Evolutionary conservation across 2,888 invertebrate genomes (phyloP), one percentile per base, ranked within the genome.

Genomic region (Lasioglossum malachurum): DNA sequence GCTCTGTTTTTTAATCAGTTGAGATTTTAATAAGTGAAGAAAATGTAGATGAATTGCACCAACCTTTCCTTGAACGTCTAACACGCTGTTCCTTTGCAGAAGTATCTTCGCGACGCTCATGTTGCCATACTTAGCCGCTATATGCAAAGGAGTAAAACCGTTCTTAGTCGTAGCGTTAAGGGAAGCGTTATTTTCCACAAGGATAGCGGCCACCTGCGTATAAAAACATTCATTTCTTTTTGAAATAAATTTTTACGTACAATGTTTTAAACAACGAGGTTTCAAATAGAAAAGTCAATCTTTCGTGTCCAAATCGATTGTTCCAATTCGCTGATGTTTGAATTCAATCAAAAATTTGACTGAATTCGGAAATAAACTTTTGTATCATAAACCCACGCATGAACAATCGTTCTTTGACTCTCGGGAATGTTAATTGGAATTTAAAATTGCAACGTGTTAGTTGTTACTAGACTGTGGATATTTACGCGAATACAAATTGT

Each of bases 91-190:
- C 86, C 98, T 97, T 92, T 98, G 98, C 80, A 99, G 96, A 80
- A 99, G 96, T 83, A 99, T 96, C 86, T 98, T 96, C 0, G 98
- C 99, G 2, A 99, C 98, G 88, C 97, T 97, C 84, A 98, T 97
- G 95, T 98, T 98, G n/a, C 99, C 99, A 95, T 99, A 99, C 95
- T 99, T 99, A 71, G 99, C 98, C 5, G 99, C 99, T 82, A 99
- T 96, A 96, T 99, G 99, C 12, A 99, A 97, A 0, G 99, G 99
- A 0, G 99, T 99, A 96, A 99, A 99, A 16, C 99, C 99, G 96
- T 98, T 98, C 93, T 99, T 99, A 10, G 99, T 99, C n/a, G 98
- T 97, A 1, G 98, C 97, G 89, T 98, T 97, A 80, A 98, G 97
- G 72, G 98, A 97, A 0, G 99, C 99, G 89, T 98, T 98, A 95